phyloP scores from a whole-genome alignment of 2,113 vertebrate species.

The Vidua chalybeata region DNA sequence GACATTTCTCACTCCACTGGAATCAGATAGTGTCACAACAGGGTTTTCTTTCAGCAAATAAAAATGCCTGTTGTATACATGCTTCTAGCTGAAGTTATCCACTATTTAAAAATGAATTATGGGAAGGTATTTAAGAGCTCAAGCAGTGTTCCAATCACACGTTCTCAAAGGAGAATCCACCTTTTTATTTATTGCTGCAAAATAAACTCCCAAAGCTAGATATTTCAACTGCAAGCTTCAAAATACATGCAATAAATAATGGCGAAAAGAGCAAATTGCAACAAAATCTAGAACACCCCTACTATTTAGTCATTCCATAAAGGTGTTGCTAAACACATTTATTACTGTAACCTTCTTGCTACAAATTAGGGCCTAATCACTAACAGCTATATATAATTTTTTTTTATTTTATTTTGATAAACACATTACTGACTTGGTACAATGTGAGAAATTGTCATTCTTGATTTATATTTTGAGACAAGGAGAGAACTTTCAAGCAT shows the following conservation, averaged over 20 bases:
- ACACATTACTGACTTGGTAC: not conserved
- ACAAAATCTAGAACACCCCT: not conserved
- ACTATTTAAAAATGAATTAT: slow-evolving; percentile 4
- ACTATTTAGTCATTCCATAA: not conserved
- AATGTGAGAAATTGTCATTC: not conserved
- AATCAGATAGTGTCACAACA: not conserved
- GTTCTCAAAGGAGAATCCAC: not conserved
- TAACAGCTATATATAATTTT: not conserved
- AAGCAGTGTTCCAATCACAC: not conserved
- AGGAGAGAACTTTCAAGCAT: not conserved
- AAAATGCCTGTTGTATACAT: not conserved
- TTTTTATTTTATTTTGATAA: slow-evolving; percentile 1
- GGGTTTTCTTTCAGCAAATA: not conserved
- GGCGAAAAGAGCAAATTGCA: not conserved
- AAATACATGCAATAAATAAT: slow-evolving; percentile 1
- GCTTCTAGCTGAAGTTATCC: not conserved
- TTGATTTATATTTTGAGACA: not conserved
- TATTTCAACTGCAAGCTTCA: not conserved
- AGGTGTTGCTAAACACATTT: not conserved
- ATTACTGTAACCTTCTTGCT: not conserved
- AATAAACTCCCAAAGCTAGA: slow-evolving; percentile 18
- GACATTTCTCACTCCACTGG: not conserved
- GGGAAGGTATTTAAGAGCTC: slow-evolving; percentile 6
- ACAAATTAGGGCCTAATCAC: not conserved
- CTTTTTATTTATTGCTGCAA: slow-evolving; percentile 5